Base-by-base conservation (phyloP, 2,797 vertebrate species). In the Cyclura pinguis region DNA sequence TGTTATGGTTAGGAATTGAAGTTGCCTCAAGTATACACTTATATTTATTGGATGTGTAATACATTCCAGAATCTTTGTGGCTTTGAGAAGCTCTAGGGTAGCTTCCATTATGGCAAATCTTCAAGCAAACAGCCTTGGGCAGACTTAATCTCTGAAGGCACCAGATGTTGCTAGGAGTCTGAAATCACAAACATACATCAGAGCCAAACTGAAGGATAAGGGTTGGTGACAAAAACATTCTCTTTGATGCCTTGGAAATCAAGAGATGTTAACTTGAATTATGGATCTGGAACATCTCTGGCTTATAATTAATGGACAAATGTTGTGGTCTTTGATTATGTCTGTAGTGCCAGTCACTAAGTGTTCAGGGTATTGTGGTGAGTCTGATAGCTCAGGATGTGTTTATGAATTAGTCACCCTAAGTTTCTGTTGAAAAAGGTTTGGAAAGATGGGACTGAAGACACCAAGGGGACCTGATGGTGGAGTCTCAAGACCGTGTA, bases 51-150 rank as follows among this genome's bases (percentile, higher is more conserved):
- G 24, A 90, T 35, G 14, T 35, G 42, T 35, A 42, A 38, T 74
- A 47, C 62, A 76, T 72, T 80, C 62, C 73, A 85, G 78, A 24
- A 69, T 81, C 64, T 72, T 47, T 76, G 55, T 76, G 85, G 52
- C 47, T 74, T 82, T 90, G 78, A 24, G 55, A 76, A 82, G 42
- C 78, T 90, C 72, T 13, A 52, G 69, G 78, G 85, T 87, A 87
- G 69, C 8, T 27, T 76, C 62, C 24, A 24, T 90, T 47, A 87
- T 90, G 89, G 69, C 80, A 80, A 86, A 74, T 90, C 78, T 90
- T 90, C 89, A 83, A 87, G 85, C 89, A 83, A 87, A 86, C 85
- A 87, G 89, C 89, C 78, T 87, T 82, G 42, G 85, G 89, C 85
- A 82, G 78, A 82, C 69, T 83, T 88, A 0, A 0, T 2, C 80